phyloP scores from a whole-genome alignment of 1,140 invertebrate species.

The Lethrus apterus region DNA sequence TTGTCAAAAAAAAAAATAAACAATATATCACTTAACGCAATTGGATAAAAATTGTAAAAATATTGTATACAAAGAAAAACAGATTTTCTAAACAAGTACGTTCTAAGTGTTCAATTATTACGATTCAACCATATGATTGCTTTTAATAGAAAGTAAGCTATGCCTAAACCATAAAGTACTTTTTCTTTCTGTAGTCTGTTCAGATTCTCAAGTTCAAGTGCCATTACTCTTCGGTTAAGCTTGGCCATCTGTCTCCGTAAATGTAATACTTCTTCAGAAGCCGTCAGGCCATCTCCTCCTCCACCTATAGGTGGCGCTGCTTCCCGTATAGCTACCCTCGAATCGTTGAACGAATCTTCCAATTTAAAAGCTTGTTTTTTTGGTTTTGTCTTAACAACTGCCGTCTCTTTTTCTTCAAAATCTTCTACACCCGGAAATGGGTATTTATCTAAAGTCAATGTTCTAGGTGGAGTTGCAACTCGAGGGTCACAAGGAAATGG shows the following conservation, averaged over 20 bases:
- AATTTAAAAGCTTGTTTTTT: constrained; percentile 18
- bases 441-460: constrained; percentile 75
- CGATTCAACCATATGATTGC: too few species aligned
- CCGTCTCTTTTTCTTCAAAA: constrained; percentile 38
- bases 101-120: too few species aligned
- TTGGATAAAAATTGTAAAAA: too few species aligned
- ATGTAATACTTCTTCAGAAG: constrained; percentile 72
- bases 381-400: constrained; percentile 25
- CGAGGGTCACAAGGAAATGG: constrained; percentile 50
- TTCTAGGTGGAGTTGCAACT: constrained; percentile 72
- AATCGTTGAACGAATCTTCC: constrained; percentile 7
- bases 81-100: too few species aligned
- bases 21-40: too few species aligned
- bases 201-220: constrained; percentile 72
- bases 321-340: constrained; percentile 16
- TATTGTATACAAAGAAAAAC: too few species aligned
- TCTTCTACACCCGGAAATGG: constrained; percentile 69
- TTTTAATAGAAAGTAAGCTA: constrained; percentile 79
- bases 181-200: constrained; percentile 76
- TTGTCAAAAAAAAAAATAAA: too few species aligned
- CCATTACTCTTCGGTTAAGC: constrained; percentile 74
- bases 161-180: constrained; percentile 68
- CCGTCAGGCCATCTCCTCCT: constrained; percentile 47
- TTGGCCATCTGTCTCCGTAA: constrained; percentile 75
- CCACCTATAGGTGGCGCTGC: constrained; percentile 40